A percentile compares a stretch with the other conserved stretches of the same genome.
Conservation (phyloP, 2,797 vertebrate genomes). For the Kryptolebias ocellatus region DNA sequence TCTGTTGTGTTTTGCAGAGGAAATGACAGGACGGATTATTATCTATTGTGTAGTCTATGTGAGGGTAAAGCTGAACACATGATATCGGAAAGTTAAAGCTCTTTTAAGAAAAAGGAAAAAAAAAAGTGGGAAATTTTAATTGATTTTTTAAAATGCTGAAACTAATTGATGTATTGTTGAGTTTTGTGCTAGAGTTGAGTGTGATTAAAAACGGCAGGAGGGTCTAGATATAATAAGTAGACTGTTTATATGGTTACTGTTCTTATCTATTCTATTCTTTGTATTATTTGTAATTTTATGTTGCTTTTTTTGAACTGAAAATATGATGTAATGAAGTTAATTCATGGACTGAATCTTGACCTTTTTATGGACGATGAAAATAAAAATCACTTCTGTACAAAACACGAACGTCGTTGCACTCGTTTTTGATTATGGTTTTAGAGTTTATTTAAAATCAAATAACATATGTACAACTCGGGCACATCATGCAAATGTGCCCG, state of each 20-base stretch:
- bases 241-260: constrained; percentile 83
- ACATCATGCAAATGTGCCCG: too few species aligned
- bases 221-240: constrained; percentile 68
- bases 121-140: constrained; percentile 53
- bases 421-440: too few species aligned
- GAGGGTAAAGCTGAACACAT: constrained; percentile 72
- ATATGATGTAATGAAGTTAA: constrained; percentile 80
- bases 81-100: constrained; percentile 70
- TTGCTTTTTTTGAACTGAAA: constrained; percentile 81
- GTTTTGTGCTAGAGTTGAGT: constrained; percentile 77
- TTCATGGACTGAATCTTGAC: constrained; percentile 82
- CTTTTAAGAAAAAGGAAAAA: constrained; percentile 46
- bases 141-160: constrained; percentile 74
- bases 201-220: constrained; percentile 46
- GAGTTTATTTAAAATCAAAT: too few species aligned
- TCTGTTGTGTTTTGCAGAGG: constrained; percentile 78
- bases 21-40: constrained; percentile 63
- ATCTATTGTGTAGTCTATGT: constrained; percentile 76
- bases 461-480: too few species aligned
- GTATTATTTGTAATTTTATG: constrained; percentile 83
- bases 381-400: constrained; percentile 81
- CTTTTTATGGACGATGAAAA: constrained; percentile 81
- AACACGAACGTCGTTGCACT: constrained; percentile 1
- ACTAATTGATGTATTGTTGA: constrained; percentile 80
- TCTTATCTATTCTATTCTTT: constrained; percentile 82